Conservation (phyloP, 92 coral and sea anemone genomes). For the Zoanthus sansibaricus region DNA sequence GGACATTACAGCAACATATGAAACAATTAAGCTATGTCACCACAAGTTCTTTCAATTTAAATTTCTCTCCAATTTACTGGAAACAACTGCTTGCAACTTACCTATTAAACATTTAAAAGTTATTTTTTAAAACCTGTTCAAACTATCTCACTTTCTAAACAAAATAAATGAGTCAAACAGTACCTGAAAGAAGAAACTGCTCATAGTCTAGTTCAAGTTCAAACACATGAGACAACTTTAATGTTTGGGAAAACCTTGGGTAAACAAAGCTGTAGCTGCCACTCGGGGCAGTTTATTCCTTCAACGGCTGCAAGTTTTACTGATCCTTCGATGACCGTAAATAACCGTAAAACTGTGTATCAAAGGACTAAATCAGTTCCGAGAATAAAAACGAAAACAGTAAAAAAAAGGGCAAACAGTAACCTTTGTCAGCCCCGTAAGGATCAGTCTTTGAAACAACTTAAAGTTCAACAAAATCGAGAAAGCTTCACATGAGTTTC, state of each 20-base stretch:
- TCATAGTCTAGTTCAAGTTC: slow-evolving; percentile 8
- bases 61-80: slow-evolving; percentile 21
- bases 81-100: slow-evolving; percentile 4
- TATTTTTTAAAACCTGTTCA: slow-evolving; percentile 15
- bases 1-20: slow-evolving; percentile 25
- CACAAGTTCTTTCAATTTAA: slow-evolving; percentile 13
- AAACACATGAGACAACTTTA: slow-evolving; percentile 6
- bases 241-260: slow-evolving; percentile 17
- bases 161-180: slow-evolving; percentile 12
- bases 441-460: too few relatives aligned
- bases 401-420: too few relatives aligned
- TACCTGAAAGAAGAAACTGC: slow-evolving; percentile 12
- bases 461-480: too few relatives aligned
- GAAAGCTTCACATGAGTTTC: too few relatives aligned
- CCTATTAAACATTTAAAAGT: neutral
- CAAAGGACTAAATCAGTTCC: too few relatives aligned
- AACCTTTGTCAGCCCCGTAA: too few relatives aligned
- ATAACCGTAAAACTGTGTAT: too few relatives aligned
- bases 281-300: too few relatives aligned
- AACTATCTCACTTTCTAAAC: slow-evolving; percentile 18
- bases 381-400: too few relatives aligned
- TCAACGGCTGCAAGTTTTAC: too few relatives aligned
- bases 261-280: neutral
- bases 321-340: too few relatives aligned
- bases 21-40: neutral